phyloP scores from a whole-genome alignment of 2,113 vertebrate genomes.

The Tachysurus fulvidraco region DNA sequence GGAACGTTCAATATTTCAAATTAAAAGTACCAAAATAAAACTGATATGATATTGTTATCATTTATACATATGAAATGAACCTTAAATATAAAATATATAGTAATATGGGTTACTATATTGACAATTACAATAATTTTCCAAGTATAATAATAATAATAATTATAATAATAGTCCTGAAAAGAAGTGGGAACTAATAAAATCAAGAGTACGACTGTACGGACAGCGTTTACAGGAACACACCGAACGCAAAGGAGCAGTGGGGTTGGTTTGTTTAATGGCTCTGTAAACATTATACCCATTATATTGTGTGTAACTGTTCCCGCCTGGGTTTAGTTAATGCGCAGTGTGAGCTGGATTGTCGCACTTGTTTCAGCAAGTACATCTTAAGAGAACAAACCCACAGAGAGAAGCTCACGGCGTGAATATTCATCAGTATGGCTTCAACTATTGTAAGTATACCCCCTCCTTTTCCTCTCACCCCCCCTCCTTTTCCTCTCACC shows the following conservation, averaged over 20 bases:
- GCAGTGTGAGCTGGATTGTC: not conserved
- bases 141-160: no score
- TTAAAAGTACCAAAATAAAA: not conserved
- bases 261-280: not conserved
- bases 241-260: no score
- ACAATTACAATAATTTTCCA: not conserved
- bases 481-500: not conserved
- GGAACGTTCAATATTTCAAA: conserved; percentile 4
- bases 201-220: not conserved
- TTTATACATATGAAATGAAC: not conserved
- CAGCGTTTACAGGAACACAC: not conserved
- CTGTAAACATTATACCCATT: not conserved
- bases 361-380: not conserved
- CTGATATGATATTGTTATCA: not conserved
- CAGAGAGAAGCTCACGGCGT: not conserved
- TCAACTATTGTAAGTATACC: conserved; percentile 51
- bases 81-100: not conserved
- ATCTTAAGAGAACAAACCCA: not conserved
- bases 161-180: not conserved
- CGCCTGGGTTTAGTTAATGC: not conserved
- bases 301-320: not conserved
- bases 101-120: not conserved
- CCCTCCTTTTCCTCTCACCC: not conserved
- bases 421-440: conserved; percentile 44
- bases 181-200: not conserved